These are phyloP conservation scores for Drosophila gunungcola DNA, from an alignment of 1,140 invertebrate genomes.

Conservation along the genomic window DNA sequence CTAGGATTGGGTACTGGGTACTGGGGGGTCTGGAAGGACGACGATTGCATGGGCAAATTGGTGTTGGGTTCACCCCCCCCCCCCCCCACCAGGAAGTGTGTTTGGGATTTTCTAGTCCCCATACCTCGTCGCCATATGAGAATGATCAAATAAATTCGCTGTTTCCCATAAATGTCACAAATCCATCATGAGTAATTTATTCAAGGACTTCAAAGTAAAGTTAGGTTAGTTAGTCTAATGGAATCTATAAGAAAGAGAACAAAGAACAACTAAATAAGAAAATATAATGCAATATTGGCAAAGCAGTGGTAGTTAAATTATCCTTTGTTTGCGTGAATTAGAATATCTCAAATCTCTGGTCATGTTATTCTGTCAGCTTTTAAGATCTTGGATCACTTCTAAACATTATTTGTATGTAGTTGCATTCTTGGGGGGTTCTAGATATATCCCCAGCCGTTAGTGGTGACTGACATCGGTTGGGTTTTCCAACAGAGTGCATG, in stretches of 20 bases:
- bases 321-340: no score
- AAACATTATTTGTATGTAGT: neutral
- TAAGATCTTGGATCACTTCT: no score
- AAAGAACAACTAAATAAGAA: no score
- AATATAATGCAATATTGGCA: no score
- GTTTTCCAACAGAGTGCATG: constrained; percentile 61
- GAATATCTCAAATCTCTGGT: no score
- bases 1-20: constrained; percentile 19
- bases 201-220: no score
- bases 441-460: constrained; percentile 1
- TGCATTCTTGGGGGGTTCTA: neutral
- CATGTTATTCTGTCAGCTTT: no score
- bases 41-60: constrained; percentile 39
- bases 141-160: constrained; percentile 20
- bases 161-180: constrained; percentile 6
- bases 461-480: constrained; percentile 27
- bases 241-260: no score
- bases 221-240: no score
- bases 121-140: neutral
- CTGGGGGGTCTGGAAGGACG: constrained; percentile 42
- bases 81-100: constrained; percentile 75
- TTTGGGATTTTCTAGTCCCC: constrained; percentile 40
- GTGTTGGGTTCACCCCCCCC: constrained; percentile 17
- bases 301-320: no score
- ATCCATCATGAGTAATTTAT: constrained; percentile 1